Percentiles rank a stretch among this genome's conserved stretches.
Conservation (phyloP, 2,113 vertebrate species). For the Puntigrus tetrazona region DNA sequence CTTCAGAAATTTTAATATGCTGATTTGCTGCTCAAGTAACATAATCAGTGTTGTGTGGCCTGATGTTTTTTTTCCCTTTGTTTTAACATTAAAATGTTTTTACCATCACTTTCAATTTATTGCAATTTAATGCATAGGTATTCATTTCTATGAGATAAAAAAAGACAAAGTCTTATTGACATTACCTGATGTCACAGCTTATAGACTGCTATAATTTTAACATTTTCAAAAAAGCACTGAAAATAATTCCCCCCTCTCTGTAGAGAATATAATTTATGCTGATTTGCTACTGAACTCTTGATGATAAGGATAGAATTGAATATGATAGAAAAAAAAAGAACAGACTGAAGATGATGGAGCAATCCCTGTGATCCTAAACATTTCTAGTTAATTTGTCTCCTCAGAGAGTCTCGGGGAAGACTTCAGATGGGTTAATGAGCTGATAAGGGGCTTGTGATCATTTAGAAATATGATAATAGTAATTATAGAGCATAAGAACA, state of each 20-base stretch:
- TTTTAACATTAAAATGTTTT: not conserved
- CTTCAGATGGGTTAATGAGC: conserved; percentile 27
- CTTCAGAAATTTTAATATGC: not conserved
- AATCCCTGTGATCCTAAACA: conserved; percentile 24
- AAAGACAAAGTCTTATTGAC: not conserved
- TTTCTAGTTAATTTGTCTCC: not conserved
- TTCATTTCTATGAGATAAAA: not conserved
- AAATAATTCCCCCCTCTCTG: not conserved
- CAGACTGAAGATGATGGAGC: not conserved
- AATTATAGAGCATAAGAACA: conserved; percentile 29
- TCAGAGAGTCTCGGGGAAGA: conserved; percentile 10
- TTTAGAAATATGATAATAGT: conserved; percentile 34
- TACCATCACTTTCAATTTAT: not conserved
- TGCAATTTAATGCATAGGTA: not conserved
- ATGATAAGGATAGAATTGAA: conserved; percentile 1
- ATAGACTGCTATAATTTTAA: not conserved
- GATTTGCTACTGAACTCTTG: not conserved
- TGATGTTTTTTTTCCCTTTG: not conserved
- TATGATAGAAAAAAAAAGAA: not conserved
- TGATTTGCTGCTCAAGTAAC: not conserved
- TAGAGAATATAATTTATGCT: conserved; percentile 7
- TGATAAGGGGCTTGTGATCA: conserved; percentile 29
- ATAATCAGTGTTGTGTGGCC: no score
- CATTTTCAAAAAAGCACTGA: not conserved
- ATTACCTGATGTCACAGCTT: not conserved